Evolutionary conservation across 2,888 invertebrate species (phyloP).

Genomic region (Ophion ellenae): DNA sequence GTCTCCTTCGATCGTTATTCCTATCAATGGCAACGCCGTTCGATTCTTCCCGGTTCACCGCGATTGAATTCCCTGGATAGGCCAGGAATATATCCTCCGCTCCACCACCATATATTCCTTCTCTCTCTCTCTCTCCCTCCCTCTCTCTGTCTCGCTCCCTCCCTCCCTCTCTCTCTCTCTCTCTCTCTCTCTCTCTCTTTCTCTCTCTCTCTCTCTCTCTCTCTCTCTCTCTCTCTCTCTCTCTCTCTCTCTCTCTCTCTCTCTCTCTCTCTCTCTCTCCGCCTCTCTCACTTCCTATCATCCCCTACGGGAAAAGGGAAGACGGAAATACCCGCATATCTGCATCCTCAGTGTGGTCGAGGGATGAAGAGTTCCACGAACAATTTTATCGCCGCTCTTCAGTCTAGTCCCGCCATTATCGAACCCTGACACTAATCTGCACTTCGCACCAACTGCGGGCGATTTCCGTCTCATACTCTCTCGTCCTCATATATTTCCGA

Average conservation of each 20-base stretch:
- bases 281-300: no score
- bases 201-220: neutral
- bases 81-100: conserved; percentile 47
- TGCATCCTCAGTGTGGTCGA: neutral
- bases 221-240: neutral
- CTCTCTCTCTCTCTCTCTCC: neutral
- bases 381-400: conserved; percentile 12
- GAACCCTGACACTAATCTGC: neutral
- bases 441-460: neutral
- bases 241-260: neutral
- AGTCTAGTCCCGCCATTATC: conserved; percentile 9
- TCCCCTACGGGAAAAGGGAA: neutral
- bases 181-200: no score
- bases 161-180: neutral
- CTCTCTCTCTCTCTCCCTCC: neutral
- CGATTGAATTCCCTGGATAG: conserved; percentile 54
- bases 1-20: conserved; percentile 39
- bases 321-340: neutral
- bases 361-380: conserved; percentile 16
- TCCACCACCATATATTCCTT: conserved; percentile 15
- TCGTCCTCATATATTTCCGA: neutral
- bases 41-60: conserved; percentile 54
- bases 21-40: conserved; percentile 44
- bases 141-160: neutral
- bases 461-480: neutral